These are phyloP conservation scores for Leptocoma aspasia DNA, from an alignment of 2,113 vertebrate genomes.

Conservation along the genomic window DNA sequence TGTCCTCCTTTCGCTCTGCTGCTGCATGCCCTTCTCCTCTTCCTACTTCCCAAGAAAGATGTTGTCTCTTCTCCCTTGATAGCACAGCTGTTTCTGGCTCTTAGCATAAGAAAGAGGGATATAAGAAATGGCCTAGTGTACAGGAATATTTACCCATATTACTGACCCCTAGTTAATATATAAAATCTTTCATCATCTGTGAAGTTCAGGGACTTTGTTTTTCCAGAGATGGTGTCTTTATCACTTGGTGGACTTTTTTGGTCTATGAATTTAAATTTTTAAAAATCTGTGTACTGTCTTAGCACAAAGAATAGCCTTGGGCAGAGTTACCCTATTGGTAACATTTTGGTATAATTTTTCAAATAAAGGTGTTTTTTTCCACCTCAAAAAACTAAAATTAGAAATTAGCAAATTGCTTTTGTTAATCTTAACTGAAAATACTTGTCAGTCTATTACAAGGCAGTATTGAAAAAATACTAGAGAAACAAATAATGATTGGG, in stretches of 20 bases:
- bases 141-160: not conserved
- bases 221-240: not conserved
- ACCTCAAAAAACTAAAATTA: not conserved
- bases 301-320: not conserved
- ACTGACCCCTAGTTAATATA: not conserved
- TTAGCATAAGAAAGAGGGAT: not conserved
- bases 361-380: not conserved
- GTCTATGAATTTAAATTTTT: not conserved
- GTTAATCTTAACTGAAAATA: not conserved
- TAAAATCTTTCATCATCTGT: not conserved
- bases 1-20: not conserved
- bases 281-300: not conserved
- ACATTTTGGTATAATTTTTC: not conserved
- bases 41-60: not conserved
- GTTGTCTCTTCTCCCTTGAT: not conserved
- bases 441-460: not conserved
- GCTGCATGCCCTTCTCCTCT: not conserved
- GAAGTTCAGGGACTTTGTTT: not conserved
- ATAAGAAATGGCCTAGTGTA: not conserved
- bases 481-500: not conserved
- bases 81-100: not conserved
- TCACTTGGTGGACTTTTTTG: not conserved
- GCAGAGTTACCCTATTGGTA: not conserved
- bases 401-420: not conserved
- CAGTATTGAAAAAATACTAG: not conserved